Percentiles rank a stretch among this genome's conserved stretches.
Conservation (phyloP, 2,113 vertebrate species). For the Atlantisia rogersi region DNA sequence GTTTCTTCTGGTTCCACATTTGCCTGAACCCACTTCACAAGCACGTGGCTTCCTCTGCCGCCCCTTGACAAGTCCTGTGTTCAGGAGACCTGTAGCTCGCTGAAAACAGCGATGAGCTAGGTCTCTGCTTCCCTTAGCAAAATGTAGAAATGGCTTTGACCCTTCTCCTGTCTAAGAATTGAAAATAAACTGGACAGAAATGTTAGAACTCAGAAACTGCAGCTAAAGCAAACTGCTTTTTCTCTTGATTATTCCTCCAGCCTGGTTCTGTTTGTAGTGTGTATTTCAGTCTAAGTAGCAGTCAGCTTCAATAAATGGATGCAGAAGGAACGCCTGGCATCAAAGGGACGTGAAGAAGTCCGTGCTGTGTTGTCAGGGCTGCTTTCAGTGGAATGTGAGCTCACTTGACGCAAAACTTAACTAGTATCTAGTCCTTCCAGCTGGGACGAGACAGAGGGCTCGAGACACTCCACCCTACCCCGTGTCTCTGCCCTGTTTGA, state of each 20-base stretch:
- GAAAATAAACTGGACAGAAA: neutral
- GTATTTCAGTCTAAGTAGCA: neutral
- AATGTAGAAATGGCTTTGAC: neutral
- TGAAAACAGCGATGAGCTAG: neutral
- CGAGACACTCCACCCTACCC: slow-evolving; percentile 11
- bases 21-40: neutral
- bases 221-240: neutral
- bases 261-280: neutral
- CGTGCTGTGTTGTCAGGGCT: slow-evolving; percentile 19
- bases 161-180: neutral
- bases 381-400: slow-evolving; percentile 8
- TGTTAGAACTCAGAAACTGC: neutral
- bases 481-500: slow-evolving; percentile 33
- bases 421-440: slow-evolving; percentile 58
- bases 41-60: neutral
- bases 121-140: neutral
- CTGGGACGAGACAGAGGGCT: slow-evolving; percentile 10
- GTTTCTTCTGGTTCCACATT: neutral
- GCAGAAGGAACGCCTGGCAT: neutral
- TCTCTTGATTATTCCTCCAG: neutral
- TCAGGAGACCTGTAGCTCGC: neutral
- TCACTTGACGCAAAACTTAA: neutral
- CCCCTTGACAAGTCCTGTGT: neutral
- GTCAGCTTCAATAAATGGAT: neutral
- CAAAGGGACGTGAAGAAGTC: neutral